Conservation (phyloP, 2,113 vertebrate species). For the Gambusia holbrooki region DNA sequence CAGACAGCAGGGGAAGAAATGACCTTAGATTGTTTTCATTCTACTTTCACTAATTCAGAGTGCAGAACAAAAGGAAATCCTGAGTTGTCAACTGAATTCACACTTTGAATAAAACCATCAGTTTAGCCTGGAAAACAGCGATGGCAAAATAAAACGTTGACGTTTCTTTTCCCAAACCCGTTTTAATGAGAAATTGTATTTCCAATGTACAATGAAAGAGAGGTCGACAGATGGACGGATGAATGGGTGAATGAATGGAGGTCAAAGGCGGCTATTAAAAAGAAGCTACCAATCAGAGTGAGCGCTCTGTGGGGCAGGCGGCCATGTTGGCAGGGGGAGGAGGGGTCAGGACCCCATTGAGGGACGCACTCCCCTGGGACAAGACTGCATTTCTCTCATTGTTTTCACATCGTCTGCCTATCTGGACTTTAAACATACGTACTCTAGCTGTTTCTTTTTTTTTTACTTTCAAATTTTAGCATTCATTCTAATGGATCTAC, state of each 20-base stretch:
- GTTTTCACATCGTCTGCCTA: neutral
- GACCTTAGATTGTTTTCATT: no score
- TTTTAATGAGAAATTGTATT: neutral
- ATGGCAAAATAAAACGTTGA: neutral
- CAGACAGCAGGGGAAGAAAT: no score
- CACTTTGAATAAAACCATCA: neutral
- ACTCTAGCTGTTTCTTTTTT: neutral
- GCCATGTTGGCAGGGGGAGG: conserved; percentile 15
- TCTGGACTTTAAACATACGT: neutral
- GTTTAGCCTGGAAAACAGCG: neutral
- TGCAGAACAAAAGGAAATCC: neutral
- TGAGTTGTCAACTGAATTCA: neutral
- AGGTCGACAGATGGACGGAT: conserved; percentile 14
- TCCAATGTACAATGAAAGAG: neutral
- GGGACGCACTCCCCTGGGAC: conserved; percentile 35
- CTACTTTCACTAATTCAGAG: no score
- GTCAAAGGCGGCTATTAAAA: conserved; percentile 36
- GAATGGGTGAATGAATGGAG: conserved; percentile 25
- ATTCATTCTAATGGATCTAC: neutral
- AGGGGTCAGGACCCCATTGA: neutral
- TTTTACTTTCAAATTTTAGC: neutral
- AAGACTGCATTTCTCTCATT: conserved; percentile 38
- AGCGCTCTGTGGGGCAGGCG: conserved; percentile 32
- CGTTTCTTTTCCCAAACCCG: neutral
- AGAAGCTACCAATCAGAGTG: conserved; percentile 10